phyloP scores from a whole-genome alignment of 2,797 vertebrate genomes.

The Semotilus atromaculatus region DNA sequence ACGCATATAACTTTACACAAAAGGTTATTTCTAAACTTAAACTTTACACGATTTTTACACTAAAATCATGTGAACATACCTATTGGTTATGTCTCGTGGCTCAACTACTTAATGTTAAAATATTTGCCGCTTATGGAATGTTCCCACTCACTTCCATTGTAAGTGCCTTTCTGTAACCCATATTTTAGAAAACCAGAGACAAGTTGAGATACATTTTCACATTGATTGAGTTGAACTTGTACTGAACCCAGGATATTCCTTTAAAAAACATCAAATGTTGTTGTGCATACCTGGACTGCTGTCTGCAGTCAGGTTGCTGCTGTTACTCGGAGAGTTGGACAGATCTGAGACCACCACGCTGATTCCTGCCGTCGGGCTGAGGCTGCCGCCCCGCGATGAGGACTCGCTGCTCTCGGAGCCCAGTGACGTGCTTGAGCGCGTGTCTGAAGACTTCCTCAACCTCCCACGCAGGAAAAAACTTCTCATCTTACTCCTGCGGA shows the following conservation, averaged over 20 bases:
- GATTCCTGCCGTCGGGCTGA: conserved; percentile 84
- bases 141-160: not conserved
- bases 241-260: not conserved
- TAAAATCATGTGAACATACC: not conserved
- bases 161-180: not conserved
- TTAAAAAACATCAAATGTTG: not conserved
- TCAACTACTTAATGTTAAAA: not conserved
- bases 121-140: not conserved
- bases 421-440: conserved; percentile 91
- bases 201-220: not conserved
- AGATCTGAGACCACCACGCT: conserved; percentile 81
- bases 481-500: conserved; percentile 88
- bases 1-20: not conserved
- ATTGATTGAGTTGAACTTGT: not conserved
- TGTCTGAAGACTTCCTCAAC: conserved; percentile 90
- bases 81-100: not conserved
- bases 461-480: conserved; percentile 90
- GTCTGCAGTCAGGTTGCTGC: conserved; percentile 89
- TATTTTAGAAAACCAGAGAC: not conserved
- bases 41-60: too few relatives aligned
- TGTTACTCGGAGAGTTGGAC: conserved; percentile 83
- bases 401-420: conserved; percentile 93
- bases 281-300: conserved; percentile 82
- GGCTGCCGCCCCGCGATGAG: conserved; percentile 90
- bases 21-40: too few relatives aligned